phyloP scores from a whole-genome alignment of 2,888 invertebrate species.

The Zaprionus obscuricornis region DNA sequence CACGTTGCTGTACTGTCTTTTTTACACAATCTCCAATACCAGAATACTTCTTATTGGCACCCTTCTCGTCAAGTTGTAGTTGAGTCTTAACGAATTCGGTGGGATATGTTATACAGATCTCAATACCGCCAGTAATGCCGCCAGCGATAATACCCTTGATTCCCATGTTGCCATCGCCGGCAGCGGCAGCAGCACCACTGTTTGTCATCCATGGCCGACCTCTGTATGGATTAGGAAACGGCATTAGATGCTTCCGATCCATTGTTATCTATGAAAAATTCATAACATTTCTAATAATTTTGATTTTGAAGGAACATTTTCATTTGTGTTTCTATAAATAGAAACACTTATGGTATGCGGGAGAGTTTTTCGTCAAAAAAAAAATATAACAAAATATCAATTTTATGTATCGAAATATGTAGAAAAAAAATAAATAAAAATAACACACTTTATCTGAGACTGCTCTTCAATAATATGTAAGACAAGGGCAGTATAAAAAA shows the following conservation, averaged over 20 bases:
- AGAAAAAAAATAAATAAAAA: too few species aligned
- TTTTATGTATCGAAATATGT: too few species aligned
- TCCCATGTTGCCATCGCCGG: conserved; percentile 88
- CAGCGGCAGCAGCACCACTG: conserved; percentile 87
- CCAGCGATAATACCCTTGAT: conserved; percentile 97
- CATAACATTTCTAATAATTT: too few species aligned
- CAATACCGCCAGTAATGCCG: conserved; percentile 98
- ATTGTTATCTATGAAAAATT: conserved; percentile 44
- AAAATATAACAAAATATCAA: too few species aligned
- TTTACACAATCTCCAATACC: conserved; percentile 96
- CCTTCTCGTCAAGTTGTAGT: conserved; percentile 98
- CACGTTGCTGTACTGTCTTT: conserved; percentile 94
- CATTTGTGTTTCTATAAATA: too few species aligned
- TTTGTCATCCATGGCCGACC: conserved; percentile 87
- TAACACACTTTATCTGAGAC: too few species aligned
- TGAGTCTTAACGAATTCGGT: conserved; percentile 99
- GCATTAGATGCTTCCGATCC: conserved; percentile 59
- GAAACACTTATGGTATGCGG: too few species aligned
- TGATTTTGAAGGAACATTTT: too few species aligned
- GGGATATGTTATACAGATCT: conserved; percentile 99
- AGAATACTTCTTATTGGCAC: conserved; percentile 86
- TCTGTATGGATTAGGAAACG: conserved; percentile 78
- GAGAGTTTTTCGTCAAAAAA: conserved; percentile 12
- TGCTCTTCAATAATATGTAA: too few species aligned
- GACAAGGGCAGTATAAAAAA: too few species aligned